Percentiles rank a stretch among this genome's conserved stretches.
phyloP scores from a whole-genome alignment of 2,888 invertebrate species.

The Cosmopolites sordidus region DNA sequence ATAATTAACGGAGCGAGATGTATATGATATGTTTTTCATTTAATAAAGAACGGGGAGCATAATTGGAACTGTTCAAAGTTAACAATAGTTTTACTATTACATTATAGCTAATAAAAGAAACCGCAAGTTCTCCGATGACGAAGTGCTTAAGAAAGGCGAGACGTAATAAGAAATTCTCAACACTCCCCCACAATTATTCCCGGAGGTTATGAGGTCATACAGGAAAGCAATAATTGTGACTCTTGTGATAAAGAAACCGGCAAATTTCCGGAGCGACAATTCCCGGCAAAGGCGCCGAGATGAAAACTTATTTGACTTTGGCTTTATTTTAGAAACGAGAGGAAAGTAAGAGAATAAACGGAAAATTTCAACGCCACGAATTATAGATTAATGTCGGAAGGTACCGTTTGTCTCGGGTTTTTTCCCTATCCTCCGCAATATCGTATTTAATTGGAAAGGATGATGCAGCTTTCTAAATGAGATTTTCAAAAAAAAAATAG shows the following conservation, averaged over 20 bases:
- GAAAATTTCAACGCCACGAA: no score
- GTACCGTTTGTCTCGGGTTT: no score
- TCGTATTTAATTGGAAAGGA: no score
- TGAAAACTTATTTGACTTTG: slow-evolving; percentile 16
- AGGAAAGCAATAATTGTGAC: slow-evolving; percentile 42
- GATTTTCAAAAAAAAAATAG: no score
- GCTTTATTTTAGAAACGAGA: not conserved
- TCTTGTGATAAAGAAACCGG: slow-evolving; percentile 38
- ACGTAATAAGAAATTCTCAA: slow-evolving; percentile 23
- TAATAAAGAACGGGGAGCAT: no score
- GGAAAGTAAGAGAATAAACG: not conserved
- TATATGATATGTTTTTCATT: no score
- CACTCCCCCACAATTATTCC: slow-evolving; percentile 24
- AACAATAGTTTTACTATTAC: not conserved
- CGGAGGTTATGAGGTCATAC: slow-evolving; percentile 36
- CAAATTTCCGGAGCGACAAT: slow-evolving; percentile 39
- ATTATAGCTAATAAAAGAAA: slow-evolving; percentile 6
- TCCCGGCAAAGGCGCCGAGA: slow-evolving; percentile 10
- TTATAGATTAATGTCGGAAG: no score
- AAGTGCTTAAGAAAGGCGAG: slow-evolving; percentile 5
- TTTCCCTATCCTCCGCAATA: no score
- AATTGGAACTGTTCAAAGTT: not conserved
- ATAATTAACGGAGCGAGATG: no score
- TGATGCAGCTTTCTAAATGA: no score
- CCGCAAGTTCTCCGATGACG: slow-evolving; percentile 18